Evolutionary conservation across 2,888 invertebrate genomes (phyloP), one percentile per base, ranked within the genome.

Genomic region (Eurois occulta): DNA sequence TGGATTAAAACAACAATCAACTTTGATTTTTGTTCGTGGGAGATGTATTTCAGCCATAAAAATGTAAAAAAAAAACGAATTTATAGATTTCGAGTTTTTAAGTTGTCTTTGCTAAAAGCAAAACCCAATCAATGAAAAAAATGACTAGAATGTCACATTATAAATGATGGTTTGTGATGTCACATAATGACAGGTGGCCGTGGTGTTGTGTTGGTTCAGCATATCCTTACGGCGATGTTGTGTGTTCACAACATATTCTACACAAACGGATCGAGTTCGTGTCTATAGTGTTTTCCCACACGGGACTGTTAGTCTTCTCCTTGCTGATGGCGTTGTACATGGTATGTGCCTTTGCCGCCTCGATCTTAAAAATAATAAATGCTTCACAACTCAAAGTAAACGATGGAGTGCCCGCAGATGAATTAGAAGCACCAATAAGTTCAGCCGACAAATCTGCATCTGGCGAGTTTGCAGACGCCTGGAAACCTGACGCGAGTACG

Each of bases 321-420:
- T 11, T 94, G 83, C 46, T 93, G 88, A 95, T 96, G 95, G 94
- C 91, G 75, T 81, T 83, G 84, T 91, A 94, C 88, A 91, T 93
- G 86, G 89, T 86, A 84, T 89, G 91, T 85, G 86, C 92, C 67
- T 65, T 95, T 78, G 75, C 89, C 35, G 85, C 88, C 7, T 89
- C 93, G 74, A 71, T 91, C 43, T 21, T 94, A 76, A 94, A 94
- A 90, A 88, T 95, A 78, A 1, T 90, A n/a, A 85, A 84, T 18
- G 91, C 89, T 65, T 16, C n/a, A 41, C 41, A 65, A 41, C 64
- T 21, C n/a, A 38, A 38, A 64, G 0, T 16, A 65, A 41, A 65
- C 38, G 65, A n/a, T 65, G 38, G 2, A 41, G 0, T 65, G 16
- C 16, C 8, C 13, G 41, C 3, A n/a, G 24, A 64, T 64, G 38